These are phyloP conservation scores for Tinamus major DNA, from an alignment of 2,797 vertebrate species.

Conservation along the genomic window DNA sequence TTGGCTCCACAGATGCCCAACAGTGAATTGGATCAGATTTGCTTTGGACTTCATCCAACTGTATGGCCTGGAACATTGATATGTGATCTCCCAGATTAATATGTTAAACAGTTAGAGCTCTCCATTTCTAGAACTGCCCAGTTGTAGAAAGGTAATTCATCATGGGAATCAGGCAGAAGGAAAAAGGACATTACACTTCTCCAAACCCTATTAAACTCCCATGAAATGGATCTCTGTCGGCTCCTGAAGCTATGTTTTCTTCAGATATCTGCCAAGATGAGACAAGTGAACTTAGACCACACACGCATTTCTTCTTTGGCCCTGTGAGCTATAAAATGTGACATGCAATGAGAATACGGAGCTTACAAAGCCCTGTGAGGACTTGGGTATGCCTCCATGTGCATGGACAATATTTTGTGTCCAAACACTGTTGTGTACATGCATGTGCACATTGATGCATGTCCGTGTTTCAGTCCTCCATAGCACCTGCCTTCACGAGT, in stretches of 20 bases:
- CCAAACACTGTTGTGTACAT: fast-evolving
- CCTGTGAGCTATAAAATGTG: not conserved
- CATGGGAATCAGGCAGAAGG: not conserved
- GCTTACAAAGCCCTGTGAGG: not conserved
- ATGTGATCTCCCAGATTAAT: not conserved
- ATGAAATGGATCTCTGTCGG: not conserved
- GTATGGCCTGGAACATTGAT: not conserved
- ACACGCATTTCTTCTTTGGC: not conserved
- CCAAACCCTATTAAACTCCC: not conserved
- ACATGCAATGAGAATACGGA: not conserved
- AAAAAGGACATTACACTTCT: not conserved
- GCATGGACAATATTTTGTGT: not conserved
- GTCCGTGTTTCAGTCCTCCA: not conserved
- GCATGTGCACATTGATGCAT: not conserved
- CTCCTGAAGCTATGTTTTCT: not conserved
- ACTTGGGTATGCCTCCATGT: not conserved
- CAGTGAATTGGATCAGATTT: not conserved
- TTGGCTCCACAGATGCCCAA: not conserved
- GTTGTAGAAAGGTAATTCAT: not conserved
- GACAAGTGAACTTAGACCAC: not conserved
- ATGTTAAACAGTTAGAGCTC: not conserved
- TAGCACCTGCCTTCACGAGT: not conserved
- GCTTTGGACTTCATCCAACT: not conserved
- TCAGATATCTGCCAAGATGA: not conserved
- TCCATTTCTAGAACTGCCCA: not conserved